These are phyloP conservation scores for Hetaerina americana DNA, from an alignment of 1,140 invertebrate species.

Conservation along the genomic window DNA sequence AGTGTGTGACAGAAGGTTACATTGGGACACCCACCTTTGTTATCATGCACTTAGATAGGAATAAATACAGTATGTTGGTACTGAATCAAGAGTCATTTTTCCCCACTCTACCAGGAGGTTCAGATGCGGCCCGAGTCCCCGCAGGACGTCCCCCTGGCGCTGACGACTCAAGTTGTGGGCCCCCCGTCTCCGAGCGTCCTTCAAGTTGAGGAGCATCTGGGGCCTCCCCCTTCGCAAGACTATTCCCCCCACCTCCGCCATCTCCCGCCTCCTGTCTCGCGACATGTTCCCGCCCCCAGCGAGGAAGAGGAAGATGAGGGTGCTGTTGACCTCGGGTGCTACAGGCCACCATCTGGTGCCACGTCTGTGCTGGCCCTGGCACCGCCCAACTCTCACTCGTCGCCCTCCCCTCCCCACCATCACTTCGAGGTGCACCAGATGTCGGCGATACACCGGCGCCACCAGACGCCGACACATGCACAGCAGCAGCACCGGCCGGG, in stretches of 20 bases:
- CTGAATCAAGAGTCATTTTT: too few species aligned
- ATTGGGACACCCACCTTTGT: too few species aligned
- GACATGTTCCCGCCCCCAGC: background rate
- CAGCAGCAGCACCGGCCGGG: slow-evolving; percentile 61
- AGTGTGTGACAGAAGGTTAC: too few species aligned
- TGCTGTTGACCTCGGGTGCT: background rate
- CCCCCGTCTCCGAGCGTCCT: background rate
- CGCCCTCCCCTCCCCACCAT: background rate
- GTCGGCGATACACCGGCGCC: background rate
- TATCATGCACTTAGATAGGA: too few species aligned
- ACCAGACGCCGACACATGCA: slow-evolving; percentile 5
- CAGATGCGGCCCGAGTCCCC: slow-evolving; percentile 10
- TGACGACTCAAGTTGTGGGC: slow-evolving; percentile 39
- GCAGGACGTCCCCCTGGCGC: slow-evolving; percentile 56
- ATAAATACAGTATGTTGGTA: too few species aligned
- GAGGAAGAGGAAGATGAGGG: background rate
- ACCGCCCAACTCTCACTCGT: background rate
- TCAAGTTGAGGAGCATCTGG: slow-evolving; percentile 26
- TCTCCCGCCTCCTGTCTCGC: slow-evolving; percentile 14
- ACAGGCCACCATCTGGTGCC: background rate
- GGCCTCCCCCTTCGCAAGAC: slow-evolving; percentile 13
- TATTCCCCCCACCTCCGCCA: slow-evolving; percentile 14
- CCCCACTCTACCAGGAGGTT: background rate
- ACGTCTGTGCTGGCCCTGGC: background rate
- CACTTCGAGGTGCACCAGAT: background rate